phyloP scores from a whole-genome alignment of 2,888 invertebrate species.

The Eristalis intricaria region DNA sequence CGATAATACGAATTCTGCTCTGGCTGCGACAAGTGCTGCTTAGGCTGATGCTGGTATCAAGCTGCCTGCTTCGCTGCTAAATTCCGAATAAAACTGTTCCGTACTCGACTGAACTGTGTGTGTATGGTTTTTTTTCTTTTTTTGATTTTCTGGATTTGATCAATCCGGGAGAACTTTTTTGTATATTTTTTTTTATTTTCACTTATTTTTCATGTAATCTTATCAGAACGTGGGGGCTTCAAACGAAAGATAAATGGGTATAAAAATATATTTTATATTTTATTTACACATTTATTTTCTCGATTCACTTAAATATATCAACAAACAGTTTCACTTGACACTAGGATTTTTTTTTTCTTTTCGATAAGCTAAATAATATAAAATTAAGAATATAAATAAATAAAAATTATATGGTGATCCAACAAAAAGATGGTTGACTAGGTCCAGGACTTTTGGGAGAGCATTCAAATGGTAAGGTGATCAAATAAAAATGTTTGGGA shows the following conservation, averaged over 20 bases:
- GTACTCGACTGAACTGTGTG: conserved; percentile 27
- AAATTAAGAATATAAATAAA: background rate
- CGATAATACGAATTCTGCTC: conserved; percentile 1
- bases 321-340: conserved; percentile 12
- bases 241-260: background rate
- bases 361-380: background rate
- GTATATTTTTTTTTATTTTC: conserved; percentile 6
- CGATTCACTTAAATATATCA: background rate
- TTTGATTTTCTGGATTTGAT: conserved; percentile 1
- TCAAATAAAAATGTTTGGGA: background rate
- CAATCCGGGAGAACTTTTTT: conserved; percentile 16
- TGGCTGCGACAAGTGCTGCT: conserved; percentile 34
- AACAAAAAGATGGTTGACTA: background rate
- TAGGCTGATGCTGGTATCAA: conserved; percentile 17
- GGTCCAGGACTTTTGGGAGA: background rate
- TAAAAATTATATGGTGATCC: background rate
- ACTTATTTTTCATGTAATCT: conserved; percentile 21
- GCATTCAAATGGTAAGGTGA: background rate
- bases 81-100: conserved; percentile 34
- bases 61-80: conserved; percentile 23
- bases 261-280: background rate
- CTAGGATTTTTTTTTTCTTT: background rate
- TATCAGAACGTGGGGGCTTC: background rate
- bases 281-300: background rate
- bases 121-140: background rate